phyloP scores from a whole-genome alignment of 2,113 vertebrate genomes.

The Circaetus gallicus region DNA sequence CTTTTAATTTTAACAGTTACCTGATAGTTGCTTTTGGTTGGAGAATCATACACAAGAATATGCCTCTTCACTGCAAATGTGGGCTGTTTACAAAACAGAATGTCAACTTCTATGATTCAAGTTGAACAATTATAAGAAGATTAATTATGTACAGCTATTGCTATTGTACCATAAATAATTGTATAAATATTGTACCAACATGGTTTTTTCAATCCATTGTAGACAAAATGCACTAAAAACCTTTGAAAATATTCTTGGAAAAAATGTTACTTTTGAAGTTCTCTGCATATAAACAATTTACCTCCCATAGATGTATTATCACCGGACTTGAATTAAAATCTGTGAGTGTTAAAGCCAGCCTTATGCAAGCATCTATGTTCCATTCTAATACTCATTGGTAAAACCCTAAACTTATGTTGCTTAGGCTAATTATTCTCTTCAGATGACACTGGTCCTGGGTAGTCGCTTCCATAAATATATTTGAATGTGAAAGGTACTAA shows the following conservation, averaged over 20 bases:
- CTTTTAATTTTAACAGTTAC: conserved; percentile 10
- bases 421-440: background rate
- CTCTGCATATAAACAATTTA: background rate
- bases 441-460: background rate
- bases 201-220: background rate
- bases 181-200: background rate
- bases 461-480: background rate
- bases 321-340: background rate
- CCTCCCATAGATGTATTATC: background rate
- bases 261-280: background rate
- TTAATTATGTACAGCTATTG: background rate
- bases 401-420: background rate
- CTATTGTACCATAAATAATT: background rate
- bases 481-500: background rate
- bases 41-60: background rate
- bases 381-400: background rate
- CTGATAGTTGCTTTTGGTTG: background rate
- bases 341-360: background rate
- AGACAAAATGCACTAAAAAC: background rate
- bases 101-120: background rate
- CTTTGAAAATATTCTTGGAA: background rate
- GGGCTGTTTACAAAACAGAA: background rate
- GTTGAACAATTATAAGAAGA: background rate
- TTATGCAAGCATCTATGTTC: background rate
- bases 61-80: background rate